A percentile compares a stretch with the other conserved stretches of the same genome.
phyloP scores from a whole-genome alignment of 1,140 invertebrate species.

The Cylas formicarius region DNA sequence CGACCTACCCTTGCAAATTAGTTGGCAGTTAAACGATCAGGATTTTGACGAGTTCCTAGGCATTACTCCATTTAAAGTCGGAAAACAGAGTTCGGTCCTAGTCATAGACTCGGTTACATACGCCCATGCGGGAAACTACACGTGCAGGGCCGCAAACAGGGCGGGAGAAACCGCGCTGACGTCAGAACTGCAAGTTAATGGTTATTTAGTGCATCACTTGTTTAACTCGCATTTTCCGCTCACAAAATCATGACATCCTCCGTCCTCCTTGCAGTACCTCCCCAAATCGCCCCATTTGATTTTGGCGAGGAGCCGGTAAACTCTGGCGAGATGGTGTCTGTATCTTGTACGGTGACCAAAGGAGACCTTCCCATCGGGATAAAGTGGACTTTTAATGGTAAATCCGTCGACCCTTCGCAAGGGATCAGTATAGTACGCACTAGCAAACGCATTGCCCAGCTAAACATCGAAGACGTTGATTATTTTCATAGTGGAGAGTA shows the following conservation, averaged over 20 bases:
- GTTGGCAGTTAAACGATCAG: slow-evolving; percentile 50
- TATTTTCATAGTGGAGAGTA: slow-evolving; percentile 55
- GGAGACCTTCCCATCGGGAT: slow-evolving; percentile 51
- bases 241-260: too few relatives aligned
- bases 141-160: slow-evolving; percentile 67
- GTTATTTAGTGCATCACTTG: slow-evolving; percentile 34
- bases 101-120: slow-evolving; percentile 68
- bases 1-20: slow-evolving; percentile 55
- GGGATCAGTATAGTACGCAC: slow-evolving; percentile 47
- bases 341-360: slow-evolving; percentile 49
- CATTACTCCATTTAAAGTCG: slow-evolving; percentile 45
- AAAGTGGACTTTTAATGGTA: slow-evolving; percentile 40
- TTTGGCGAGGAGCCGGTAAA: slow-evolving; percentile 46
- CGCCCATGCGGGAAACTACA: slow-evolving; percentile 70
- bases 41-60: slow-evolving; percentile 37
- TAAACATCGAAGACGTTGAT: slow-evolving; percentile 56
- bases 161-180: slow-evolving; percentile 64
- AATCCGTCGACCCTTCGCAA: slow-evolving; percentile 22
- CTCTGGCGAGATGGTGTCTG: slow-evolving; percentile 49
- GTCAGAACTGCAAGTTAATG: slow-evolving; percentile 57
- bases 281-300: slow-evolving; percentile 47
- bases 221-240: slow-evolving; percentile 3
- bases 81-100: slow-evolving; percentile 62
- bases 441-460: slow-evolving; percentile 55
- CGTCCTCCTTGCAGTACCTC: slow-evolving; percentile 41